Conservation (phyloP, 1,140 invertebrate species). For the Armadillidium nasatum region DNA sequence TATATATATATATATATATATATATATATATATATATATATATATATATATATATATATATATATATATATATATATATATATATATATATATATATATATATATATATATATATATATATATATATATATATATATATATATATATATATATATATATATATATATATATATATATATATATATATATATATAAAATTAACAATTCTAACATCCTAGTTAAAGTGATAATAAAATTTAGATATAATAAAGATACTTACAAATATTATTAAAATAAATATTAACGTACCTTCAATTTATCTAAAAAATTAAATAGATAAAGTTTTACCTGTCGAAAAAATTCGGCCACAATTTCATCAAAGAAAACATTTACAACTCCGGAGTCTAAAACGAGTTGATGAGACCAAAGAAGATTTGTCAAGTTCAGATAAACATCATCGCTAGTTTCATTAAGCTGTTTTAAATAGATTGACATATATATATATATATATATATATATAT, state of each 20-base stretch:
- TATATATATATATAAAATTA: too few relatives aligned
- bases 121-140: too few relatives aligned
- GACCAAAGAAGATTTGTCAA: not conserved
- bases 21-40: slow-evolving; percentile 1
- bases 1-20: slow-evolving; percentile 6
- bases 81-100: not conserved
- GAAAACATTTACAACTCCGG: not conserved
- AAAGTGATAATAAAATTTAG: too few relatives aligned
- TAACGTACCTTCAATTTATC: too few relatives aligned
- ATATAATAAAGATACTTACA: too few relatives aligned
- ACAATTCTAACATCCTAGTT: too few relatives aligned
- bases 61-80: not conserved
- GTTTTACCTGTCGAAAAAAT: not conserved
- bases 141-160: not conserved
- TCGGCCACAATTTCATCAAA: not conserved
- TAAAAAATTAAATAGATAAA: not conserved
- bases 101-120: not conserved
- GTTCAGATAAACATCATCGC: not conserved
- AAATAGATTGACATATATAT: not conserved
- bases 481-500: too few relatives aligned
- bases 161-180: too few relatives aligned
- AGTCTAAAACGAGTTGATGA: not conserved
- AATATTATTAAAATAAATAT: too few relatives aligned
- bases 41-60: slow-evolving; percentile 6
- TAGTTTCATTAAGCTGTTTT: not conserved